A percentile compares a stretch with the other conserved stretches of the same genome.
These are phyloP conservation scores for Hucho hucho DNA, from an alignment of 2,113 vertebrate species.

Conservation along the genomic window DNA sequence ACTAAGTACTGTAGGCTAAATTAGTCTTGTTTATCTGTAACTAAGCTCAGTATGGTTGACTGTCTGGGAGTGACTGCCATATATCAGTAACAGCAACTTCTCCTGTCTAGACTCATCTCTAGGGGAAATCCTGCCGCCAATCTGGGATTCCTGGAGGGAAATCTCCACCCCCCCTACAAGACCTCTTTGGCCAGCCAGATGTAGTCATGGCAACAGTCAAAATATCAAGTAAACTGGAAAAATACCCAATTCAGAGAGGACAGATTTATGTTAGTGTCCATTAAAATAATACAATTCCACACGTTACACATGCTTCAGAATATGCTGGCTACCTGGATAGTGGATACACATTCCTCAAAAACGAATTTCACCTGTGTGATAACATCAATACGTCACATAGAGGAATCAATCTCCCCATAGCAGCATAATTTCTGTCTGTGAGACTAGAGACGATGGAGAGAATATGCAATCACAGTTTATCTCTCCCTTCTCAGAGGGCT, in stretches of 20 bases:
- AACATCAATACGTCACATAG: background rate
- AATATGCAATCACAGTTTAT: slow-evolving; percentile 7
- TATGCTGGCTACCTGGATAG: background rate
- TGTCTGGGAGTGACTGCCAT: background rate
- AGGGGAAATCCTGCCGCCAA: slow-evolving; percentile 1
- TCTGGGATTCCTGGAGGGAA: slow-evolving; percentile 1
- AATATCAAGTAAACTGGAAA: slow-evolving; percentile 42
- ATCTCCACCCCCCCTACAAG: background rate
- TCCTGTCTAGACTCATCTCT: background rate
- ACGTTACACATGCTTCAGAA: background rate
- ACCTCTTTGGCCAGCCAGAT: slow-evolving; percentile 30
- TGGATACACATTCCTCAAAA: background rate
- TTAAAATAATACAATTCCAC: slow-evolving; percentile 26
- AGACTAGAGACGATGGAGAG: slow-evolving; percentile 6
- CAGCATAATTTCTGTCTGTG: slow-evolving; percentile 11
- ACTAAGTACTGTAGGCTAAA: slow-evolving; percentile 12
- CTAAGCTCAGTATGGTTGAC: background rate
- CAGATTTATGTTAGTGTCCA: slow-evolving; percentile 27
- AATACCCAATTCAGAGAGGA: slow-evolving; percentile 30
- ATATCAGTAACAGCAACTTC: slow-evolving; percentile 13
- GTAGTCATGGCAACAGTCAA: slow-evolving; percentile 56
- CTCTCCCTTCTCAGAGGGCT: slow-evolving; percentile 1
- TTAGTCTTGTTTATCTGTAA: background rate
- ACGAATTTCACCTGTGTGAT: slow-evolving; percentile 25
- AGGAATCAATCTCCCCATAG: background rate